Conservation (phyloP, 2,113 vertebrate species). For the Lucifuga dentata region DNA sequence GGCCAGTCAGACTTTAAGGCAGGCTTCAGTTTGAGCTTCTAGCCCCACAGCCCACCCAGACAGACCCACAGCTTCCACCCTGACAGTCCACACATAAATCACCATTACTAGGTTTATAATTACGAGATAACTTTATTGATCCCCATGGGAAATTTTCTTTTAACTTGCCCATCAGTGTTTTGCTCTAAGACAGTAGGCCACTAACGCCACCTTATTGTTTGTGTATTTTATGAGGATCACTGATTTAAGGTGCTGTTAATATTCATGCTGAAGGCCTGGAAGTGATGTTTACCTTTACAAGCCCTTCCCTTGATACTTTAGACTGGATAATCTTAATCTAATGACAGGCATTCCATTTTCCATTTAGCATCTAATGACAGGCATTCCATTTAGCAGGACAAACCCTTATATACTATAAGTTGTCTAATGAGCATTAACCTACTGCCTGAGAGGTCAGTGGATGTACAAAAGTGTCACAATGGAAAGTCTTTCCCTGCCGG, state of each 20-base stretch:
- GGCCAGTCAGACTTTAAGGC: slow-evolving; percentile 38
- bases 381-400: slow-evolving; percentile 66
- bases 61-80: slow-evolving; percentile 29
- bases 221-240: slow-evolving; percentile 19
- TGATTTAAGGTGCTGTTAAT: slow-evolving; percentile 36
- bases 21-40: slow-evolving; percentile 45
- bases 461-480: slow-evolving; percentile 60
- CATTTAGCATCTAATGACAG: no score
- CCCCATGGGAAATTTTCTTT: slow-evolving; percentile 3
- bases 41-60: slow-evolving; percentile 48
- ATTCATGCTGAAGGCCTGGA: slow-evolving; percentile 45
- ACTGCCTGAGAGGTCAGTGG: slow-evolving; percentile 62
- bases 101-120: slow-evolving; percentile 22
- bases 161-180: background rate
- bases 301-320: slow-evolving; percentile 3
- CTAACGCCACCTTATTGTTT: no score
- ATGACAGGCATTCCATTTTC: slow-evolving; percentile 45
- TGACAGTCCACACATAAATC: slow-evolving; percentile 22
- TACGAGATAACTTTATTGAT: slow-evolving; percentile 34
- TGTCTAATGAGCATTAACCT: slow-evolving; percentile 73
- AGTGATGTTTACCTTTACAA: slow-evolving; percentile 44
- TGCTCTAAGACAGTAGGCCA: no score
- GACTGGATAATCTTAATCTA: slow-evolving; percentile 34
- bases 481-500: slow-evolving; percentile 49
- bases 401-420: slow-evolving; percentile 48